A percentile compares a stretch with the other conserved stretches of the same genome.
These are phyloP conservation scores for Laupala kohalensis DNA, from an alignment of 1,140 invertebrate genomes.

Conservation along the genomic window DNA sequence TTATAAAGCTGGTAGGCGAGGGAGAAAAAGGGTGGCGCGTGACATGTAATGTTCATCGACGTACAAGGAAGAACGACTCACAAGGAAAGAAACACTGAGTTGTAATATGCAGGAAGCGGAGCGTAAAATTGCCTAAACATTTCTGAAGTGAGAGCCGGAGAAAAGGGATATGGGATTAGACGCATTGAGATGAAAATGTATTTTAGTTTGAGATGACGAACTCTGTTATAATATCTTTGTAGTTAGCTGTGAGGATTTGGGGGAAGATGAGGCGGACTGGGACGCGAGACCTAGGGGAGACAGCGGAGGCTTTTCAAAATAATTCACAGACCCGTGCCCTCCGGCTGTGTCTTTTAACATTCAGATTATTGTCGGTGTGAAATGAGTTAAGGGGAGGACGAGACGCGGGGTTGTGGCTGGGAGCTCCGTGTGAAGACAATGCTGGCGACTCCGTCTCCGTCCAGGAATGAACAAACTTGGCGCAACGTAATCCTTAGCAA, in stretches of 20 bases:
- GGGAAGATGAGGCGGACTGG: background rate
- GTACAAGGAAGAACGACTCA: background rate
- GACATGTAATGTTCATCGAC: background rate
- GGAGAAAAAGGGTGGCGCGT: background rate
- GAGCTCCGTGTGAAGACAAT: background rate
- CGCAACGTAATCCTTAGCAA: background rate
- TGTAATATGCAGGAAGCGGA: slow-evolving; percentile 18
- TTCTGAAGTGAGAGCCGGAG: slow-evolving; percentile 2
- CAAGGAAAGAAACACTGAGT: slow-evolving; percentile 15
- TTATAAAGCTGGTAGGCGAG: background rate
- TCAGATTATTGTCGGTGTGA: slow-evolving; percentile 9
- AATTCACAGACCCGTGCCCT: slow-evolving; percentile 1
- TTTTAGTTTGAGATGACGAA: slow-evolving; percentile 5
- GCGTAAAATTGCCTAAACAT: slow-evolving; percentile 21
- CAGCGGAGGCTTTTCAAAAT: background rate
- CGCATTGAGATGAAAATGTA: slow-evolving; percentile 8
- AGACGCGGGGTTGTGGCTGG: too few species aligned
- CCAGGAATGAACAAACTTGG: background rate
- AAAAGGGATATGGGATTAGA: slow-evolving; percentile 2
- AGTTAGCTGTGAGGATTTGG: slow-evolving; percentile 6
- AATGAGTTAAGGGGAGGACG: slow-evolving; percentile 3
- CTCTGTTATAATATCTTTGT: slow-evolving; percentile 5
- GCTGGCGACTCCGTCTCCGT: background rate
- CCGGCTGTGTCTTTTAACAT: slow-evolving; percentile 7
- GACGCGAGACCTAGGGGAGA: background rate